phyloP scores from a whole-genome alignment of 2,888 invertebrate species.

The Clanis bilineata region DNA sequence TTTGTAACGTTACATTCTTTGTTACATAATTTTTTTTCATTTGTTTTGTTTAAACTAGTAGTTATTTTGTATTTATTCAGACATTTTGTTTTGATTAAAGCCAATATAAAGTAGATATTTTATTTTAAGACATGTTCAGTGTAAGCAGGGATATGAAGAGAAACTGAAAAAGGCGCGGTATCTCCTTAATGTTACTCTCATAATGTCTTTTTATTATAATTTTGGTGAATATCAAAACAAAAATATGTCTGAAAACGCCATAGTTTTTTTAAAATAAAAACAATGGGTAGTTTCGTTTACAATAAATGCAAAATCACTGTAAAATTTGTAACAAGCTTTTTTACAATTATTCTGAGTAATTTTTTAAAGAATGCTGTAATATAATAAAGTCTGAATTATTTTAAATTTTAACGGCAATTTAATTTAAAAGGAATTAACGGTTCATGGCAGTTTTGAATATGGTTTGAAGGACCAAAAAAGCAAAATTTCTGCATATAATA shows the following conservation, averaged over 20 bases:
- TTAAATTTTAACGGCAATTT: slow-evolving; percentile 3
- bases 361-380: not conserved
- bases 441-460: not conserved
- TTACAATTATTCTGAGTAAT: no score
- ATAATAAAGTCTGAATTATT: slow-evolving; percentile 15
- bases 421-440: not conserved
- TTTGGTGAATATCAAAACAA: not conserved
- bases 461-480: not conserved
- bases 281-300: not conserved
- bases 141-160: not conserved
- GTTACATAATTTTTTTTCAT: no score
- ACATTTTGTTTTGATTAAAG: not conserved
- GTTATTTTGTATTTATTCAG: not conserved
- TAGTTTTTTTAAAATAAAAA: slow-evolving; percentile 17
- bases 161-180: not conserved
- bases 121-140: not conserved
- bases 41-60: not conserved
- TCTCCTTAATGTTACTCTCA: not conserved
- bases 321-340: no score
- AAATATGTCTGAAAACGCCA: not conserved
- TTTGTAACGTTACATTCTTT: no score
- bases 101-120: no score
- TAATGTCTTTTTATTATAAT: not conserved
- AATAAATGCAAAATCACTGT: not conserved
- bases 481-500: not conserved